Evolutionary conservation across 2,888 invertebrate species (phyloP), one percentile per base, ranked within the genome.

Genomic region (Smittia sp.): DNA sequence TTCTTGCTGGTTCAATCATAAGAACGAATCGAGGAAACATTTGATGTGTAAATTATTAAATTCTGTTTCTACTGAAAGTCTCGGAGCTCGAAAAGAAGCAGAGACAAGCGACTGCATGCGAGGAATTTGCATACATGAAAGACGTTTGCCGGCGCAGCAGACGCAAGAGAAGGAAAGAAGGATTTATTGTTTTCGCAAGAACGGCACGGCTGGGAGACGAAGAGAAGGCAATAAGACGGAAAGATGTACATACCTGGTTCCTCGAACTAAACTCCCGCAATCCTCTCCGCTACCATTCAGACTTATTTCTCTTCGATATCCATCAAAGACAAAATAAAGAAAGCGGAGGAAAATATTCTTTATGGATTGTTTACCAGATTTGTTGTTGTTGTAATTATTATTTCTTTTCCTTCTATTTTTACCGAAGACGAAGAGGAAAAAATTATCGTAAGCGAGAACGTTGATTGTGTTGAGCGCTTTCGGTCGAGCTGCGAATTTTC

Each of bases 371-470:
- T 72, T 72, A 72, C 72, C 62, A 58, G 72, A 72, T 62, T 62
- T 72, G 38, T 54, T 72, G 72, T 72, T 72, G 72, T 72, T 72
- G 39, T 72, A 62, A 62, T 72, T 62, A 70, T 70, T 70, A 54
- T 62, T 72, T 72, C 69, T 67, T 67, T 69, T 72, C 58, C 58
- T 72, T 72, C 72, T 72, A 72, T 72, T 72, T 72, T 72, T 72
- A 72, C 58, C 72, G 62, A 62, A 62, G 46, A 72, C 18, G 25
- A 24, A 13, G 63, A n/a, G 54, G 18, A 20, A 72, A 62, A 70
- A 69, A n/a, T 41, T n/a, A 67, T 39, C 39, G 39, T 39, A n/a
- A n/a, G n/a, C n/a, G n/a, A n/a, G 39, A n/a, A 18, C n/a, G 58
- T 58, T 58, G 58, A 58, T 58, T 58, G 58, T 58, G 22, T 58